phyloP scores from a whole-genome alignment of 2,888 invertebrate species.

The Bhutanitis thaidina region DNA sequence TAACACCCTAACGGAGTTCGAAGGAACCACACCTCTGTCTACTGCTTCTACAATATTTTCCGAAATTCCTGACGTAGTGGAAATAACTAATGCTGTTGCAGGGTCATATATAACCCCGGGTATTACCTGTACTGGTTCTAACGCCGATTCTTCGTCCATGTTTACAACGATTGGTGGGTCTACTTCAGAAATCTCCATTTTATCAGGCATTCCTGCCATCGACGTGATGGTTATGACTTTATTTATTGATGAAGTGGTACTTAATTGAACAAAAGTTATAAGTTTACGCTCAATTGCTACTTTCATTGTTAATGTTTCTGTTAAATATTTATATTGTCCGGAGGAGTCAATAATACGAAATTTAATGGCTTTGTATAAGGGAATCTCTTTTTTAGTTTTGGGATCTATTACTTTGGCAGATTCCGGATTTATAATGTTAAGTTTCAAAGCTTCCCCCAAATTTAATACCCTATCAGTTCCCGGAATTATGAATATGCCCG shows the following conservation, averaged over 20 bases:
- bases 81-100: slow-evolving; percentile 85
- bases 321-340: slow-evolving; percentile 84
- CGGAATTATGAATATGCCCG: slow-evolving; percentile 91
- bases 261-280: slow-evolving; percentile 80
- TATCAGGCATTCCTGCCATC: slow-evolving; percentile 84
- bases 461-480: slow-evolving; percentile 91
- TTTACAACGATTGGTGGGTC: slow-evolving; percentile 30
- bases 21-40: slow-evolving; percentile 85
- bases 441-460: slow-evolving; percentile 91
- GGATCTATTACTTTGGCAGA: slow-evolving; percentile 92
- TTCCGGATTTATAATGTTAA: slow-evolving; percentile 90
- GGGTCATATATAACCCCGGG: slow-evolving; percentile 90
- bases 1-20: slow-evolving; percentile 83
- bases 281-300: slow-evolving; percentile 84
- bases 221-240: slow-evolving; percentile 86
- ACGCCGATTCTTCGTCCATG: slow-evolving; percentile 58
- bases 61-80: slow-evolving; percentile 84
- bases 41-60: slow-evolving; percentile 88
- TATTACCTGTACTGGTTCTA: slow-evolving; percentile 86
- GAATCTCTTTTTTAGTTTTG: slow-evolving; percentile 83
- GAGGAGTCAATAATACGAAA: slow-evolving; percentile 88
- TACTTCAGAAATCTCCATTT: slow-evolving; percentile 83
- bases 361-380: slow-evolving; percentile 86
- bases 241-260: slow-evolving; percentile 72
- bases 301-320: slow-evolving; percentile 83